Conservation (phyloP, 1,140 invertebrate species). For the Sycobia sp. region DNA sequence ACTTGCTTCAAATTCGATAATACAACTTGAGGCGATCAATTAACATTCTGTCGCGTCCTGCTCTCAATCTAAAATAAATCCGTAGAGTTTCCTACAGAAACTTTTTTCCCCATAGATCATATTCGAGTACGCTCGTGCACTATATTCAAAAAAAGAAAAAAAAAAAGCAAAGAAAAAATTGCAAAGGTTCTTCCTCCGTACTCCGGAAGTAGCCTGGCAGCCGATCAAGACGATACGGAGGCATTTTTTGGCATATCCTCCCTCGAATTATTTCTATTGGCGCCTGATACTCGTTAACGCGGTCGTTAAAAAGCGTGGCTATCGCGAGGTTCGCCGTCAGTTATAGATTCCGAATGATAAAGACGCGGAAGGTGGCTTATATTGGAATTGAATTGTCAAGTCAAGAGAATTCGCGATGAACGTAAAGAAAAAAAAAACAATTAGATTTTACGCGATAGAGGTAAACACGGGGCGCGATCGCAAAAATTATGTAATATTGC, state of each 20-base stretch:
- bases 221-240: conserved; percentile 31
- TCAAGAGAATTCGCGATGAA: too few species aligned
- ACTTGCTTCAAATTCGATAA: too few species aligned
- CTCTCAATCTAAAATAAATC: conserved; percentile 16
- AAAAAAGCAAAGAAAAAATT: too few species aligned
- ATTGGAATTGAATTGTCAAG: background rate
- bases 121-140: too few species aligned
- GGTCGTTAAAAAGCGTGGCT: conserved; percentile 19
- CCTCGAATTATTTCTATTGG: conserved; percentile 34
- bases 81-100: conserved; percentile 16
- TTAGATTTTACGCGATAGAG: too few species aligned
- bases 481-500: conserved; percentile 51
- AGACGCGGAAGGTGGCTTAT: conserved; percentile 1
- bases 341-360: conserved; percentile 15
- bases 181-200: conserved; percentile 9
- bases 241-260: conserved; percentile 32
- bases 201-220: conserved; percentile 31
- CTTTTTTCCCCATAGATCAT: conserved; percentile 26
- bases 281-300: conserved; percentile 22
- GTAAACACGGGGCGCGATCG: conserved; percentile 41
- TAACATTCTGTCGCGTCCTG: background rate
- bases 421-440: too few species aligned
- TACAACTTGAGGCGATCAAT: background rate
- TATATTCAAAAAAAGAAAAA: too few species aligned
- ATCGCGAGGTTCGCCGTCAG: conserved; percentile 6